Evolutionary conservation across 2,888 invertebrate genomes (phyloP).

Genomic region (Oligia latruncula): DNA sequence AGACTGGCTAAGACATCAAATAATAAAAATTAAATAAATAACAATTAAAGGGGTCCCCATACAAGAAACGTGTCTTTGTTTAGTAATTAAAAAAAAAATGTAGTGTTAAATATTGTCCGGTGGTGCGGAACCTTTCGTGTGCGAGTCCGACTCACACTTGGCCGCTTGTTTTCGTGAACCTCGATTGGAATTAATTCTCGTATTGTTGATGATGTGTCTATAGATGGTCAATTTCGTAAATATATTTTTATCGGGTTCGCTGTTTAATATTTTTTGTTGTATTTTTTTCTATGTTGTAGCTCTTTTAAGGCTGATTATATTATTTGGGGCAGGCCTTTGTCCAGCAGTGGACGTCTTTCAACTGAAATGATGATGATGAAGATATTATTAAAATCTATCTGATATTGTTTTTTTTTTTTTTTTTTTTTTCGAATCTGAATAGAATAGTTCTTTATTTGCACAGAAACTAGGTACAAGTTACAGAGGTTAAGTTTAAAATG

Average conservation of each 20-base stretch:
- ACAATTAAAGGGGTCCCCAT: too few relatives aligned
- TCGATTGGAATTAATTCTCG: slow-evolving; percentile 9
- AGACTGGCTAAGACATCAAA: too few relatives aligned
- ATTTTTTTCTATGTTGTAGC: neutral
- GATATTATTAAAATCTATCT: neutral
- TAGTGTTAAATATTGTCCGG: neutral
- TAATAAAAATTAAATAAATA: neutral
- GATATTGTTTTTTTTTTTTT: too few relatives aligned
- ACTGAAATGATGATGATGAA: too few relatives aligned
- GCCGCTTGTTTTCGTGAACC: slow-evolving; percentile 15
- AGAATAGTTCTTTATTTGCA: neutral
- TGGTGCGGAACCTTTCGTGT: neutral
- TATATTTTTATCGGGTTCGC: neutral
- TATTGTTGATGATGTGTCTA: neutral
- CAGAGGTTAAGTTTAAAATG: too few relatives aligned
- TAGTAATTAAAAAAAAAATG: neutral
- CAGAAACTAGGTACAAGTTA: too few relatives aligned
- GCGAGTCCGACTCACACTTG: neutral
- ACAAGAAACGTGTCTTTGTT: neutral
- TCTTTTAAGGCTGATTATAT: neutral
- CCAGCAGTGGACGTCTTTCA: neutral
- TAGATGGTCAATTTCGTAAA: neutral
- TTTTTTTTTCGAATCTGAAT: neutral
- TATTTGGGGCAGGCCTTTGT: neutral
- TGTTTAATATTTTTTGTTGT: neutral